Conservation (phyloP, 2,113 vertebrate species). For the Turnix velox region DNA sequence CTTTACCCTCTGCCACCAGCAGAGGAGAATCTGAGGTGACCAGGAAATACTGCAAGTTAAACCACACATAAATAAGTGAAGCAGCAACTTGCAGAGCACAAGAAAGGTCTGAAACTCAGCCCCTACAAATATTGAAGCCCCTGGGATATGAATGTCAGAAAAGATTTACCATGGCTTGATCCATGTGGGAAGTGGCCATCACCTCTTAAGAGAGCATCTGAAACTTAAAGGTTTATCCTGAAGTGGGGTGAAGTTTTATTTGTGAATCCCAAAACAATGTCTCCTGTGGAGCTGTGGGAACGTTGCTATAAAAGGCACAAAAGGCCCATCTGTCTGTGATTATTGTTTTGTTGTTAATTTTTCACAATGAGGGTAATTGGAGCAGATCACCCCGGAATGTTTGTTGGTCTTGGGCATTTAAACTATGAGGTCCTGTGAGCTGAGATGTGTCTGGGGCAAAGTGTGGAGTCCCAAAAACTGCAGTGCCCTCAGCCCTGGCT, state of each 20-base stretch:
- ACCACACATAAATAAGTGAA: not conserved
- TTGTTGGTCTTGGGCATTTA: conserved; percentile 36
- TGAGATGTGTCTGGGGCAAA: conserved; percentile 48
- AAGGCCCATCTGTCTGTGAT: conserved; percentile 26
- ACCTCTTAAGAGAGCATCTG: not conserved
- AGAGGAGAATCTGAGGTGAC: not conserved
- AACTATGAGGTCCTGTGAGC: conserved; percentile 32
- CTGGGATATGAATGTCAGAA: not conserved
- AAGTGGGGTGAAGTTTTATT: conserved; percentile 36
- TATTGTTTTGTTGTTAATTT: conserved; percentile 63
- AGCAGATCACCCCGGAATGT: not conserved
- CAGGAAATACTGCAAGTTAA: not conserved
- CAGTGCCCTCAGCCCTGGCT: not conserved
- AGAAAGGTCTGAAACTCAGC: not conserved
- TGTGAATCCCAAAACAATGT: conserved; percentile 33
- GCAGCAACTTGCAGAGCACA: not conserved
- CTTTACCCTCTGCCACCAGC: not conserved
- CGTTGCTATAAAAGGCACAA: conserved; percentile 46
- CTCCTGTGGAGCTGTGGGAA: not conserved
- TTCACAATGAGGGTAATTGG: conserved; percentile 58
- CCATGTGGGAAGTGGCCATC: not conserved
- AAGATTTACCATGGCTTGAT: not conserved
- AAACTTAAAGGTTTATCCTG: conserved; percentile 20
- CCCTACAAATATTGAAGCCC: not conserved
- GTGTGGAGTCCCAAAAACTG: not conserved